Base-by-base conservation (phyloP, 2,113 vertebrate genomes). In the Geococcyx californianus region DNA sequence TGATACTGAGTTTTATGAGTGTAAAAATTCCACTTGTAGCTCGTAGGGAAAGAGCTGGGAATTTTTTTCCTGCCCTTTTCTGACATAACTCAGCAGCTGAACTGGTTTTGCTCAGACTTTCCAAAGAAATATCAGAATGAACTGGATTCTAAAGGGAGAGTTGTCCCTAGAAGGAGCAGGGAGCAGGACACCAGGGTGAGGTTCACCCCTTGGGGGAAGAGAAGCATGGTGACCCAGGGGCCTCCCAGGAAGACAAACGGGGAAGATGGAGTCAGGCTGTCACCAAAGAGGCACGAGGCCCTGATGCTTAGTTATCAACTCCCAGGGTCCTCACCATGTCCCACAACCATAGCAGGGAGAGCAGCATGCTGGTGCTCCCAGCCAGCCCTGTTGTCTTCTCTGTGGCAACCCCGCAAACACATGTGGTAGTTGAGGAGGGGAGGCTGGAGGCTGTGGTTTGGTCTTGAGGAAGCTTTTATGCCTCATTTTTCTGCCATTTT, bases 81-180 rank as follows among this genome's bases (percentile, higher is more conserved):
- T 94, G 78, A 78, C 70, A 21, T 84, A 94, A 85, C 49, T 75
- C 44, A 83, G 74, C 81, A 92, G 81, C 83, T 91, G 79, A 78
- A 87, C 24, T 72, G 63, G 89, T 86, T 91, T 91, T 89, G n/a
- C 74, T 92, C 92, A 93, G 31, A 75, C 63, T 95, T 96, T 97
- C 76, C 84, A 93, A 94, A 92, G 88, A 94, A 91, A 56, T 51
- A 64, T n/a, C 2, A 4, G 52, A 86, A 76, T 11, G 42, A 92
- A 68, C 14, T 54, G 34, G 13, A 70, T 90, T 77, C 64, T 51
- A 34, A 68, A 72, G 34, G 45, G 13, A 25, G 12, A 49, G 12
- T 54, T 6, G 2, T 69, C 0, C 2, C 1, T 11, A 69, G 55
- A 89, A 74, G 49, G 29, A 86, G 47, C 1, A 1, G 12, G 40